Evolutionary conservation across 2,888 invertebrate species (phyloP), one percentile per base, ranked within the genome.

Genomic region (Artemia sinica): DNA sequence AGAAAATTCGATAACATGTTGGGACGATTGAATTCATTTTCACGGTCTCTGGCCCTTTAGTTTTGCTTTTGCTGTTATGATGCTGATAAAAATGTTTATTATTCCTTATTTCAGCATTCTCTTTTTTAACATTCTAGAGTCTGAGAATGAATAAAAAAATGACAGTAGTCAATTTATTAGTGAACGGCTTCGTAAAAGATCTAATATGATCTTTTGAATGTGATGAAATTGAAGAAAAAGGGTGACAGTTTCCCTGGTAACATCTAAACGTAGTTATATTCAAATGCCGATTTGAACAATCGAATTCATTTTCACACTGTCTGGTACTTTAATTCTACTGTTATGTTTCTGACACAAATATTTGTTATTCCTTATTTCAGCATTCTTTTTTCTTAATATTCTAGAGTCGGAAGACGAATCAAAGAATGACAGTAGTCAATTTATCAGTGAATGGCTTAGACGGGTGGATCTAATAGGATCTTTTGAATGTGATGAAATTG

Each of bases 401-500:
- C 28, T 67, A 13, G 68, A 70, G 8, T 11, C 50, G 68, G 82
- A 79, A 67, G 87, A 86, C 71, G 79, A 80, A n/a, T 75, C 76
- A 49, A 81, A 82, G 49, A 85, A 87, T 74, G 90, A 91, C 80
- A 83, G 88, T 72, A 75, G 76, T 66, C 88, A 94, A 18, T 86
- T 87, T 70, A 79, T 94, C 67, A 86, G 86, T 73, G 81, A 84
- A 13, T 93, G 89, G 83, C 79, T 91, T 71, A 88, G 87, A 76
- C 87, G 87, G 76, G 85, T 89, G 0, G 89, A 91, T 75, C 83
- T 93, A 63, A 83, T 92, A 69, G 88, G 88, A 75, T 86, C 86
- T 73, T 96, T 93, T 78, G 86, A 87, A 73, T 96, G 96, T 76
- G 88, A 91, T 79, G 93, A 96, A 80, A 88, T 96, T 14, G 86